A percentile compares a stretch with the other conserved stretches of the same genome.
These are phyloP conservation scores for Drosophila rellima DNA, from an alignment of 2,888 invertebrate species.

Conservation along the genomic window DNA sequence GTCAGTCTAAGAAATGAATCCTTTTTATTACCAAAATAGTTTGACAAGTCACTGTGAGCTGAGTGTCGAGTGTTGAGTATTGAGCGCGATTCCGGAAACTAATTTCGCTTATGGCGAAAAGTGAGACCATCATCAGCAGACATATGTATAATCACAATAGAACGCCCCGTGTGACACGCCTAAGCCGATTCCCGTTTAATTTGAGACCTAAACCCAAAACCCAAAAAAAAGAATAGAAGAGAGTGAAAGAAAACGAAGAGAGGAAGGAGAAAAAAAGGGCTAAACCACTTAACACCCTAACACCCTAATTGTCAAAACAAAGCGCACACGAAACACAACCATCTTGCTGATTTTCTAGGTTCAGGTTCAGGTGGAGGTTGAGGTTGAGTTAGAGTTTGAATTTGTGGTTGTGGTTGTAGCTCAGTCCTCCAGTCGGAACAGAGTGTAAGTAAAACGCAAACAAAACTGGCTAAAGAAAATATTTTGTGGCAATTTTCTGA, in stretches of 20 bases:
- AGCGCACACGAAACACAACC: conserved; percentile 63
- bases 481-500: conserved; percentile 66
- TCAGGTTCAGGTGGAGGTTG: conserved; percentile 16
- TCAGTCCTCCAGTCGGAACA: conserved; percentile 6
- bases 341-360: conserved; percentile 39
- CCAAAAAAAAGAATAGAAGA: conserved; percentile 2
- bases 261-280: conserved; percentile 65
- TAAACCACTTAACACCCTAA: conserved; percentile 83
- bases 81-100: conserved; percentile 51
- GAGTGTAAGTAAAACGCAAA: conserved; percentile 37
- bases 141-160: conserved; percentile 78
- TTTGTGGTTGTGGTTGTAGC: conserved; percentile 9
- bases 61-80: conserved; percentile 9
- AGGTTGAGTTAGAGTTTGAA: background rate
- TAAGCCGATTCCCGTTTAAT: conserved; percentile 76
- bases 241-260: background rate
- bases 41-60: conserved; percentile 15
- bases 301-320: conserved; percentile 83
- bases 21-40: conserved; percentile 7
- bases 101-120: conserved; percentile 60
- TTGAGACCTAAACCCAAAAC: conserved; percentile 60
- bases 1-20: background rate
- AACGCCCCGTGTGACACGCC: conserved; percentile 80
- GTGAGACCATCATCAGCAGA: conserved; percentile 45
- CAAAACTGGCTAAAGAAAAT: conserved; percentile 70